phyloP scores from a whole-genome alignment of 2,888 invertebrate species.

The Rambutsinella grinnellia region DNA sequence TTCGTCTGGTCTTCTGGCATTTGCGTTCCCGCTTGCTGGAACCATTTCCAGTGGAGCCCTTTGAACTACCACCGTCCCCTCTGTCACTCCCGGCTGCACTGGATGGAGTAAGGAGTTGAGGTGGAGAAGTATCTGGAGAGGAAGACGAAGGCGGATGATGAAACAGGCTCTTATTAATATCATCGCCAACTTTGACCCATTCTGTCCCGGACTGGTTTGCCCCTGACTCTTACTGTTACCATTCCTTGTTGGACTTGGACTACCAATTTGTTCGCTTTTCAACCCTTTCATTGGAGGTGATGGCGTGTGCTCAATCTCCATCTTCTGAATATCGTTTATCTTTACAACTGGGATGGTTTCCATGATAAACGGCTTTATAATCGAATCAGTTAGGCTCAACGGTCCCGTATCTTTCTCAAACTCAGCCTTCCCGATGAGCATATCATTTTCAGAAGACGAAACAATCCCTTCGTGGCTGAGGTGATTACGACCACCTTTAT shows the following conservation, averaged over 20 bases:
- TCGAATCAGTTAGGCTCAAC: slow-evolving; percentile 32
- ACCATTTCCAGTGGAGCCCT: slow-evolving; percentile 48
- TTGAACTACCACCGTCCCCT: slow-evolving; percentile 68
- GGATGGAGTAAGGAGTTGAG: slow-evolving; percentile 35
- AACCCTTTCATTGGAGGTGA: slow-evolving; percentile 1
- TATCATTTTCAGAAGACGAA: slow-evolving; percentile 58
- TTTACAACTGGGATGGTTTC: background rate
- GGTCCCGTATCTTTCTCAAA: slow-evolving; percentile 31
- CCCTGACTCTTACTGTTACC: slow-evolving; percentile 33
- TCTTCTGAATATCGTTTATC: slow-evolving; percentile 16
- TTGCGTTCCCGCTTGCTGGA: slow-evolving; percentile 69
- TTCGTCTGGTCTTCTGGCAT: slow-evolving; percentile 72
- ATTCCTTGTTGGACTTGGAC: slow-evolving; percentile 17
- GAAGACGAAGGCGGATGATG: slow-evolving; percentile 38
- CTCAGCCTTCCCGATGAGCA: slow-evolving; percentile 46
- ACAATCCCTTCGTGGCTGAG: slow-evolving; percentile 18
- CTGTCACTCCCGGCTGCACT: slow-evolving; percentile 67
- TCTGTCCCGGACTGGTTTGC: slow-evolving; percentile 38
- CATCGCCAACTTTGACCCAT: slow-evolving; percentile 70
- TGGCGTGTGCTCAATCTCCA: slow-evolving; percentile 29
- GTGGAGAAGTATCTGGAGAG: slow-evolving; percentile 49
- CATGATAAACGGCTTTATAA: slow-evolving; percentile 43
- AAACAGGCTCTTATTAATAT: slow-evolving; percentile 16
- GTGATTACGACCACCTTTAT: slow-evolving; percentile 29
- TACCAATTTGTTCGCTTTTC: slow-evolving; percentile 9